These are phyloP conservation scores for Phalacrocorax brasilianus DNA, from an alignment of 2,113 vertebrate genomes.

Conservation along the genomic window DNA sequence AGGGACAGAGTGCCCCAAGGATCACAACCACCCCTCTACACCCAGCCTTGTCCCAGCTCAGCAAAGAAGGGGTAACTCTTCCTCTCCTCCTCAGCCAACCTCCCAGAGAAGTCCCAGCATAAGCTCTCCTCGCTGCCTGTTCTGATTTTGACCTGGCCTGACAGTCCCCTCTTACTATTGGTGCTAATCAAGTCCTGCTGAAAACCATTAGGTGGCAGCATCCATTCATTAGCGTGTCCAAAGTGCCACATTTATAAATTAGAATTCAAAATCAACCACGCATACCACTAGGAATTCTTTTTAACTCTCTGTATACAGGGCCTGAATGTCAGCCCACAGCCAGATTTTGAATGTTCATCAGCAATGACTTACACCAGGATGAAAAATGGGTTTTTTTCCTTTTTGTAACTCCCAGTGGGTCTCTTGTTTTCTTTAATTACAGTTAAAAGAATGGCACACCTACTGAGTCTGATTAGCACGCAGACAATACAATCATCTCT, in stretches of 20 bases:
- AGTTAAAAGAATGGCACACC: not conserved
- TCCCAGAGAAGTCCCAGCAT: not conserved
- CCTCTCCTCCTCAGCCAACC: not conserved
- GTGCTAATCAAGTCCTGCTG: not conserved
- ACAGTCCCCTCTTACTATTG: not conserved
- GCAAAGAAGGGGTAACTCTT: not conserved
- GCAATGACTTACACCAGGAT: not conserved
- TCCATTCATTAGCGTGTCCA: not conserved
- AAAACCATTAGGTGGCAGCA: conserved; percentile 61
- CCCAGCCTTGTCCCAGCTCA: not conserved
- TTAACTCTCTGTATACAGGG: not conserved
- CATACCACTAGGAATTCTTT: not conserved
- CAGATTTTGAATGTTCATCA: not conserved
- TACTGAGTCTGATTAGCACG: not conserved
- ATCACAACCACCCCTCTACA: not conserved
- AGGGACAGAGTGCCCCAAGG: not conserved
- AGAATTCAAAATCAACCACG: conserved; percentile 36
- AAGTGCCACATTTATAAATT: not conserved
- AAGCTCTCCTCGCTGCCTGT: not conserved
- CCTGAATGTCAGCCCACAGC: not conserved
- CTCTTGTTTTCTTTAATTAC: conserved; percentile 26
- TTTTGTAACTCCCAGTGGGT: not conserved
- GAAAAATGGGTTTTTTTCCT: not conserved
- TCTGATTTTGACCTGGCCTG: not conserved
- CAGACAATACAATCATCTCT: conserved; percentile 2